Base-by-base conservation (phyloP, 1,140 invertebrate species). In the Sycophila sp. region DNA sequence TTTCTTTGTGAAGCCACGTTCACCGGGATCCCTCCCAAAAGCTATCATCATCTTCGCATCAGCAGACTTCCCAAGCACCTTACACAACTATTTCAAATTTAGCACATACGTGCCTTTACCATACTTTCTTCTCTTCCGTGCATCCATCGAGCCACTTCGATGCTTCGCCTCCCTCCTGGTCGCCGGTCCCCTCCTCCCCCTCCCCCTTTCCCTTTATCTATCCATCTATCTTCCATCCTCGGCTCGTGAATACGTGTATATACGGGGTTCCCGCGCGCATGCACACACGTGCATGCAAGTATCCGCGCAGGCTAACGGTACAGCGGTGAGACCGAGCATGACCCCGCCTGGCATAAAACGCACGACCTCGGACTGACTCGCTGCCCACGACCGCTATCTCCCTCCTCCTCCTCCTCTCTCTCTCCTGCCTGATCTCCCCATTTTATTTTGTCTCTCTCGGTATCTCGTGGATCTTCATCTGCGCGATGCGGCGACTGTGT, bases 261-360 rank as follows among this genome's bases (percentile, higher is more conserved):
- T n/a, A n/a, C 7, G 7, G 15, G 1, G 3, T 19, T 17, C 4
- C 28, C 53, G 15, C 2, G 10, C 10, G 26, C 13, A 58, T 38
- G 19, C 55, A 58, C 15, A 42, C 17, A 42, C 36, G 22, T 30
- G 28, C 11, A 30, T n/a, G 28, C 24, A 58, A 28, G 56, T 15
- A 42, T 8, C 34, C 19, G n/a, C 15, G 6, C 15, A 1, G 13
- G n/a, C 30, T 84, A 83, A 85, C 83, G 83, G 84, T 84, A 84
- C 77, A 76, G 51, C 34, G 51, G 60, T 69, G 78, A 82, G 80
- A 82, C 77, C 69, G 76, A 56, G 75, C 75, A 80, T 86, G 84
- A 85, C 83, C 83, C 82, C 78, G 81, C 79, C 80, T 83, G 81
- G n/a, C 81, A 83, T 83, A 82, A 68, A 83, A 83, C 79, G 81